Base-by-base conservation (phyloP, 1,140 invertebrate genomes). In the Eupristina koningsbergeri region DNA sequence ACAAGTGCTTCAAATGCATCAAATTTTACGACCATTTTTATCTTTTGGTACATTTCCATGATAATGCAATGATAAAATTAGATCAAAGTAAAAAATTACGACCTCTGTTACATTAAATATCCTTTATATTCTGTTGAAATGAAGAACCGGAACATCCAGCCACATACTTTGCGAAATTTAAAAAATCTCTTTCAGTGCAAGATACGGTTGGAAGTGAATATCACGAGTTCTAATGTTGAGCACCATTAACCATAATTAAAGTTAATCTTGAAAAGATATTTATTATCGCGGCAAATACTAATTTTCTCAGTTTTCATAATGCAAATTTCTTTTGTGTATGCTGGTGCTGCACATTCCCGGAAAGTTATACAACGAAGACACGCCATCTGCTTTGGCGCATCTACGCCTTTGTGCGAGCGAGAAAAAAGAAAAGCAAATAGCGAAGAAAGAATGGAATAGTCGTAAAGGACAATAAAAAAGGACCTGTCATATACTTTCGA, bases 301-400 rank as follows among this genome's bases (percentile, higher is more conserved):
- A 58, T 26, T 58, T 50, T 26, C 22, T 22, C 2, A 58, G 26
- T 71, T 22, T 71, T 41, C 15, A 39, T 69, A 71, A 71, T 71
- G 67, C 9, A 71, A 71, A 41, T 71, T 71, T 41, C 67, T 71
- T 80, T 36, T 71, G 77, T 29, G 26, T 71, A 15, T 29, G 47
- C 45, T 47, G 9, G 29, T 53, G 31, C 22, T 45, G 17, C 67
- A 19, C 15, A 41, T 74, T 45, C 45, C 29, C 45, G 71, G 67
- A 58, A 58, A 71, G 80, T 17, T 15, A 26, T 36, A 39, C 41
- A 22, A 53, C 73, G 29, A 36, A 69, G 77, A 80, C 36, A 31
- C 45, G 34, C 50, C 45, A 73, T 5, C 64, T 34, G 47, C 39
- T 80, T 69, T 80, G 39, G 53, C 53, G 75, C 75, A 81, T 71